Percentiles rank a stretch among this genome's conserved stretches.
phyloP scores from a whole-genome alignment of 37 sponge, comb jelly and placozoan species.

The Aplysina aerophoba region DNA sequence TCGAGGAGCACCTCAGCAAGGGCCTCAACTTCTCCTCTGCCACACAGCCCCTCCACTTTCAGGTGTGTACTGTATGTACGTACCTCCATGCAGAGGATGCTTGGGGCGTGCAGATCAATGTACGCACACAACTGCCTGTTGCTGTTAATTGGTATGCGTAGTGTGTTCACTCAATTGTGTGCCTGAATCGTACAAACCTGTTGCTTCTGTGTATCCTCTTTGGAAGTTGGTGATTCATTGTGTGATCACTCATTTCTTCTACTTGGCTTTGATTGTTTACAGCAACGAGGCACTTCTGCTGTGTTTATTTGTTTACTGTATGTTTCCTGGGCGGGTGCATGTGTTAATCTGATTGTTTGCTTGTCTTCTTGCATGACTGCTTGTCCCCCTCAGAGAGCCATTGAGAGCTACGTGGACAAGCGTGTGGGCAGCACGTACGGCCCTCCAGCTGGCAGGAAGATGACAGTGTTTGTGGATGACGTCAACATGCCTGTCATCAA shows the following conservation, averaged over 20 bases:
- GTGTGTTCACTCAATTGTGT: too few species aligned
- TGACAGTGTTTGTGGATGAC: slow-evolving; percentile 97
- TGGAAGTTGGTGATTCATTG: too few species aligned
- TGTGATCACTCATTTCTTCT: too few species aligned
- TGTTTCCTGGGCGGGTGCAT: neutral
- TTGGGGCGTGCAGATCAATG: too few species aligned
- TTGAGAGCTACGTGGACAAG: slow-evolving; percentile 99
- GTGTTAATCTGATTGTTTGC: neutral
- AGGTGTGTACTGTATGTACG: too few species aligned
- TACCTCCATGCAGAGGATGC: neutral
- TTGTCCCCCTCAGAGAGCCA: slow-evolving; percentile 54
- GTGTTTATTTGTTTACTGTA: too few species aligned
- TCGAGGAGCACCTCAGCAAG: slow-evolving; percentile 94
- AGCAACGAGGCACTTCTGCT: too few species aligned
- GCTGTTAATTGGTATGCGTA: too few species aligned
- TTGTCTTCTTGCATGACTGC: neutral
- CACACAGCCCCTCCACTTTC: slow-evolving; percentile 93
- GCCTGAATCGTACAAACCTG: too few species aligned
- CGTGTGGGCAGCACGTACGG: slow-evolving; percentile 97
- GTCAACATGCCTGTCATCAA: slow-evolving; percentile 98
- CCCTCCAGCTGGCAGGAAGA: slow-evolving; percentile 98
- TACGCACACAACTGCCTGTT: too few species aligned
- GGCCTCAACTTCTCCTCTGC: slow-evolving; percentile 98
- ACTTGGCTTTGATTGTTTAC: too few species aligned
- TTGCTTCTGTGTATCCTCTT: too few species aligned